These are phyloP conservation scores for Drosophila borborema DNA, from an alignment of 2,888 invertebrate species.

Conservation along the genomic window DNA sequence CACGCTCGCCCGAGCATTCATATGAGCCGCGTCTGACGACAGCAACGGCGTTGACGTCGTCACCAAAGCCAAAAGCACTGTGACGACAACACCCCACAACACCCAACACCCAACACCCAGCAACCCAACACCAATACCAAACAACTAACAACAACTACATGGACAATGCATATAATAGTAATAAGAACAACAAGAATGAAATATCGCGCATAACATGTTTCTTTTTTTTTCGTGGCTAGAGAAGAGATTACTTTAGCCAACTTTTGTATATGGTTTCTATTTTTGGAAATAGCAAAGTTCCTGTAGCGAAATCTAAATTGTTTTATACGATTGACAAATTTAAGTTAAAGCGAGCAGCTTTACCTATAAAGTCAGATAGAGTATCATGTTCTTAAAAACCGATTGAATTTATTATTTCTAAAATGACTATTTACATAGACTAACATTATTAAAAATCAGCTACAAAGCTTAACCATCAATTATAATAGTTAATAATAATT, in stretches of 20 bases:
- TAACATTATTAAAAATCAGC: too few species aligned
- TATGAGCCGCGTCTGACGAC: slow-evolving; percentile 46
- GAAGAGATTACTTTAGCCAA: background rate
- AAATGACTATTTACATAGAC: too few species aligned
- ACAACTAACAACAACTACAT: slow-evolving; percentile 19
- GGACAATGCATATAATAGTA: background rate
- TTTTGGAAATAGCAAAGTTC: background rate
- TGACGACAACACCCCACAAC: slow-evolving; percentile 64
- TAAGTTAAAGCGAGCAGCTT: background rate
- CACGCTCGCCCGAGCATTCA: slow-evolving; percentile 42
- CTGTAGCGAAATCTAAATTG: background rate
- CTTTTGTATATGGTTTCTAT: background rate
- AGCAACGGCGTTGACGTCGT: slow-evolving; percentile 59
- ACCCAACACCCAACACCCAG: slow-evolving; percentile 23
- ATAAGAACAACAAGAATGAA: slow-evolving; percentile 19
- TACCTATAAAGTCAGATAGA: background rate
- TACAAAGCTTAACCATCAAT: background rate
- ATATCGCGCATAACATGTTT: slow-evolving; percentile 44
- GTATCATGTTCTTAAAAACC: too few species aligned
- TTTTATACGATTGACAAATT: background rate
- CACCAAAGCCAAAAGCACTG: slow-evolving; percentile 45
- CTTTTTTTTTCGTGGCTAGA: background rate
- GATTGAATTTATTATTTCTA: too few species aligned
- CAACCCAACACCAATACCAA: slow-evolving; percentile 23
- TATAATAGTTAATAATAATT: background rate